phyloP scores from a whole-genome alignment of 2,797 vertebrate genomes.

The Arvicola amphibius region DNA sequence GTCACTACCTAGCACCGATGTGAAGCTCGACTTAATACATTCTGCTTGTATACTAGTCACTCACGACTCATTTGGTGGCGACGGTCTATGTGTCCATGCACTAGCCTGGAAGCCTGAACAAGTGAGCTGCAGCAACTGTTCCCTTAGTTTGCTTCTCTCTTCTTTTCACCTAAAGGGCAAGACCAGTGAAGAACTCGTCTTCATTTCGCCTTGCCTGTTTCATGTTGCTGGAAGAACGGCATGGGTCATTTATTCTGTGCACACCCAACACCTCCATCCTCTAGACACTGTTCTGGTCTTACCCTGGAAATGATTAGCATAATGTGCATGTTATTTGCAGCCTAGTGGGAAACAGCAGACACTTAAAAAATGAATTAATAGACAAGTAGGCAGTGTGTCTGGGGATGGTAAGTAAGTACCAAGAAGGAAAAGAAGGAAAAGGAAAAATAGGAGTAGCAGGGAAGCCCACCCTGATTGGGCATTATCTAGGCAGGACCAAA shows the following conservation, averaged over 20 bases:
- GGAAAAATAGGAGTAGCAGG: not conserved
- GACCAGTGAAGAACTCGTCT: not conserved
- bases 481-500: not conserved
- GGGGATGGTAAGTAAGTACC: not conserved
- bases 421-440: not conserved
- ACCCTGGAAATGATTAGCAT: not conserved
- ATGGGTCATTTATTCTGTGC: not conserved
- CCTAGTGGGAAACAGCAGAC: not conserved
- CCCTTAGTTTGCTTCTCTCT: not conserved
- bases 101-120: not conserved
- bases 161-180: not conserved
- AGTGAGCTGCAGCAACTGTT: not conserved
- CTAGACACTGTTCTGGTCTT: not conserved
- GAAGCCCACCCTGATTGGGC: not conserved
- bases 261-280: not conserved
- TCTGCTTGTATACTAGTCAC: not conserved
- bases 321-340: not conserved
- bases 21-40: not conserved
- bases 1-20: not conserved
- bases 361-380: not conserved
- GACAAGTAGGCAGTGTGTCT: not conserved
- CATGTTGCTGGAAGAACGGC: not conserved
- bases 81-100: not conserved
- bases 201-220: conserved; percentile 3
- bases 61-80: not conserved